Percentiles rank a stretch among this genome's conserved stretches.
These are phyloP conservation scores for Himalopsyche japonica DNA, from an alignment of 2,888 invertebrate species.

Conservation along the genomic window DNA sequence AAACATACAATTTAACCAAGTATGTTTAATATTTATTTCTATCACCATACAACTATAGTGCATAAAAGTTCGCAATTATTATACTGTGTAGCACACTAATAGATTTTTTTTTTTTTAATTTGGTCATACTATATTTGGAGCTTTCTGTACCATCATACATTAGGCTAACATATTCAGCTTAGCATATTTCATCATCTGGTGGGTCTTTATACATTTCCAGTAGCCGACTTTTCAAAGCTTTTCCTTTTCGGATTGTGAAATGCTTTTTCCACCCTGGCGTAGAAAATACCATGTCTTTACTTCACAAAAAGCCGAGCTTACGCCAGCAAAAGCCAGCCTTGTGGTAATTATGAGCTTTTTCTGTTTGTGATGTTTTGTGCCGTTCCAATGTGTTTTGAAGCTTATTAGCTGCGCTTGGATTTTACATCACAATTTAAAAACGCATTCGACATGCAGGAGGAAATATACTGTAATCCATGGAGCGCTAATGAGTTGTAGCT, in stretches of 20 bases:
- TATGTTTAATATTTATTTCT: too few relatives aligned
- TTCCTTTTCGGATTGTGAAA: slow-evolving; percentile 28
- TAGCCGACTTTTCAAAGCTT: slow-evolving; percentile 37
- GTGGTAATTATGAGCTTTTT: slow-evolving; percentile 33
- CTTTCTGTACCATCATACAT: slow-evolving; percentile 14
- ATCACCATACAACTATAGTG: too few relatives aligned
- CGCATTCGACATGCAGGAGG: neutral
- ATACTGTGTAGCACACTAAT: too few relatives aligned
- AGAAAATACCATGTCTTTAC: neutral
- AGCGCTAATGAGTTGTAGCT: neutral
- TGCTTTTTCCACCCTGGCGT: slow-evolving; percentile 20
- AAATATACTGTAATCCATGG: neutral
- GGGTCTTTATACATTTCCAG: slow-evolving; percentile 31
- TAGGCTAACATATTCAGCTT: slow-evolving; percentile 37
- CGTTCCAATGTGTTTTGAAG: slow-evolving; percentile 32
- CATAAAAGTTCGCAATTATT: too few relatives aligned
- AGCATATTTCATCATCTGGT: slow-evolving; percentile 35
- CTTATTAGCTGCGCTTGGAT: slow-evolving; percentile 30
- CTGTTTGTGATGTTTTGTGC: slow-evolving; percentile 29
- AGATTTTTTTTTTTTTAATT: too few relatives aligned
- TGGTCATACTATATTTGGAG: neutral
- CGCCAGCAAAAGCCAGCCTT: slow-evolving; percentile 13
- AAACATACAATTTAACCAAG: too few relatives aligned
- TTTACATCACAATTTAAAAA: slow-evolving; percentile 8
- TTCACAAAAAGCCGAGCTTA: slow-evolving; percentile 22